A percentile compares a stretch with the other conserved stretches of the same genome.
Evolutionary conservation across 2,113 vertebrate genomes (phyloP).

Genomic region (Peromyscus maniculatus): DNA sequence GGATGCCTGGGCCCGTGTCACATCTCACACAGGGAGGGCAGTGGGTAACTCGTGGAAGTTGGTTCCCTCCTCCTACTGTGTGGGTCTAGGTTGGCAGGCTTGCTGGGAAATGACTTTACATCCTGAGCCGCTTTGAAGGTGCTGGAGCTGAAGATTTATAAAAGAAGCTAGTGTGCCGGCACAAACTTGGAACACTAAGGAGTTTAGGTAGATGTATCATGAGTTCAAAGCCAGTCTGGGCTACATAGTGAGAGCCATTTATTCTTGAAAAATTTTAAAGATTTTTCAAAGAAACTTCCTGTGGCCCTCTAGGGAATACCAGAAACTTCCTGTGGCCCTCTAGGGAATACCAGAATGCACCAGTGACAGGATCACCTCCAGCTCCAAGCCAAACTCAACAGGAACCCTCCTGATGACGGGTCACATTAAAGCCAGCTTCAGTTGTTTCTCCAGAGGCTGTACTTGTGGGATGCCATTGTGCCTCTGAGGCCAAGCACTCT

Average conservation of each 20-base stretch:
- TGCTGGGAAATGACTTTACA: background rate
- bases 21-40: background rate
- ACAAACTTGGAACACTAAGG: background rate
- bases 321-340: background rate
- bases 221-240: background rate
- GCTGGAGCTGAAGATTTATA: background rate
- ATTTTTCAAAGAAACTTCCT: conserved; percentile 27
- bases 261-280: background rate
- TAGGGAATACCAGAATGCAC: background rate
- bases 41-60: background rate
- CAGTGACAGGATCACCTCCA: background rate
- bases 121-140: background rate
- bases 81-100: background rate
- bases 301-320: background rate
- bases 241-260: background rate
- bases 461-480: background rate
- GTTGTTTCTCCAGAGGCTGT: background rate
- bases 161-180: background rate
- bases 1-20: no score
- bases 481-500: no score
- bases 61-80: background rate
- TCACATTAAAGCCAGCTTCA: background rate
- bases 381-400: background rate
- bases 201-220: background rate
- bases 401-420: background rate